A percentile compares a stretch with the other conserved stretches of the same genome.
Conservation (phyloP, 2,888 invertebrate genomes). For the Zygaena filipendulae region DNA sequence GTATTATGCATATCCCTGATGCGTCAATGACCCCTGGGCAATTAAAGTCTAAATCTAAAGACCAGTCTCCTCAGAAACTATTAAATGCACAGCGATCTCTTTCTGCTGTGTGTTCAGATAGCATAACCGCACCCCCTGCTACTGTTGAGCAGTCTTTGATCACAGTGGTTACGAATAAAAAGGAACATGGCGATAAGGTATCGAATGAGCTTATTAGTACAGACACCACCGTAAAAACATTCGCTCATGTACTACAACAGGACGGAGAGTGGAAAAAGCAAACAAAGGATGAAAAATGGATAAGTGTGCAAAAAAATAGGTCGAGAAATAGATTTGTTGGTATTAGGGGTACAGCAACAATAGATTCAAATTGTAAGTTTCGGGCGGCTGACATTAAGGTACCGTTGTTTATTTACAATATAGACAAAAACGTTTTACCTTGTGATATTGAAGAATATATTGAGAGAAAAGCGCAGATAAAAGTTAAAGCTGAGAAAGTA, state of each 20-base stretch:
- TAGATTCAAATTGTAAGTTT: conserved; percentile 10
- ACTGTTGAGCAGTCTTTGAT: too few species aligned
- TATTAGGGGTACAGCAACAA: conserved; percentile 8
- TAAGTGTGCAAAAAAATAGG: conserved; percentile 9
- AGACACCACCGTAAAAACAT: too few species aligned
- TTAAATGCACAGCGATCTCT: too few species aligned
- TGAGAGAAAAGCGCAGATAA: conserved; percentile 7
- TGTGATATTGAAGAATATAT: conserved; percentile 16
- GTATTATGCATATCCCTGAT: conserved; percentile 3
- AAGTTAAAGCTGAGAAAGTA: conserved; percentile 13
- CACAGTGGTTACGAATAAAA: too few species aligned
- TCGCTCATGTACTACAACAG: conserved; percentile 2
- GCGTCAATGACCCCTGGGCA: too few species aligned
- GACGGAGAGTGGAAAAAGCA: conserved; percentile 7
- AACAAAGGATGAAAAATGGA: conserved; percentile 7
- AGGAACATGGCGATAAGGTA: too few species aligned
- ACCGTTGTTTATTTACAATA: conserved; percentile 18
- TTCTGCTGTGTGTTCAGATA: too few species aligned
- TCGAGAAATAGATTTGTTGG: conserved; percentile 11
- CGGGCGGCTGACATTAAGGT: conserved; percentile 15
- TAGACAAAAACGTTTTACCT: conserved; percentile 12
- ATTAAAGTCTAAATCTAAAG: too few species aligned
- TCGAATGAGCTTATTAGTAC: too few species aligned
- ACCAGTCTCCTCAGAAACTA: too few species aligned
- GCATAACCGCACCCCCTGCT: too few species aligned